Conservation (phyloP, 2,797 vertebrate genomes). For the Psittacula derbiana region DNA sequence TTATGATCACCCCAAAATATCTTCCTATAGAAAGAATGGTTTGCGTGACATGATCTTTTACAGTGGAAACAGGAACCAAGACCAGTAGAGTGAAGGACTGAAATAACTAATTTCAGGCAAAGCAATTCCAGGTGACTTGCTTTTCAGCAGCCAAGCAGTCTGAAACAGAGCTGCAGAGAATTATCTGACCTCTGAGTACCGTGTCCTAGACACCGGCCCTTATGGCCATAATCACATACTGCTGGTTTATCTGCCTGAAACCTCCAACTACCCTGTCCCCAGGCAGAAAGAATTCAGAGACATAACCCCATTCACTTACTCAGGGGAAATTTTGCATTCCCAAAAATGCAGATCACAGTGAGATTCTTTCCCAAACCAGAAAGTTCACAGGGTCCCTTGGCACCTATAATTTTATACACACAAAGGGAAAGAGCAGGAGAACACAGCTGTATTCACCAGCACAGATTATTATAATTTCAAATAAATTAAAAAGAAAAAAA, state of each 20-base stretch:
- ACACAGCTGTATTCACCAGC: constrained; percentile 4
- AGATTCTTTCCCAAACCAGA: constrained; percentile 4
- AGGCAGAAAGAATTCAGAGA: neutral
- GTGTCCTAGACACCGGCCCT: neutral
- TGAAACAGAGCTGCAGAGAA: neutral
- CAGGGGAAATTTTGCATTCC: neutral
- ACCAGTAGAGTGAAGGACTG: accelerated
- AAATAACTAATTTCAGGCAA: neutral
- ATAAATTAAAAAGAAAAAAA: neutral
- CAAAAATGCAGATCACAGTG: neutral
- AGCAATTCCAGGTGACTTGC: neutral
- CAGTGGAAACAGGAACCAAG: neutral
- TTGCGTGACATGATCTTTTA: accelerated
- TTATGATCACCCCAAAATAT: neutral
- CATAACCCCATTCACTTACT: neutral
- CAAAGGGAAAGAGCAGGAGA: neutral
- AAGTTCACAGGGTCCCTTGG: constrained; percentile 26
- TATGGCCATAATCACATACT: neutral
- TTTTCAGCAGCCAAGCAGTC: neutral
- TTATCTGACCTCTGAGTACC: neutral
- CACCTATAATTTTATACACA: neutral
- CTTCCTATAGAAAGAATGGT: neutral
- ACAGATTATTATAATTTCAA: neutral
- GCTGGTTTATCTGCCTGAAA: neutral
- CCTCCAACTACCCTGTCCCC: neutral